These are phyloP conservation scores for Bathynomus jamesi DNA, from an alignment of 1,140 invertebrate genomes.

Conservation along the genomic window DNA sequence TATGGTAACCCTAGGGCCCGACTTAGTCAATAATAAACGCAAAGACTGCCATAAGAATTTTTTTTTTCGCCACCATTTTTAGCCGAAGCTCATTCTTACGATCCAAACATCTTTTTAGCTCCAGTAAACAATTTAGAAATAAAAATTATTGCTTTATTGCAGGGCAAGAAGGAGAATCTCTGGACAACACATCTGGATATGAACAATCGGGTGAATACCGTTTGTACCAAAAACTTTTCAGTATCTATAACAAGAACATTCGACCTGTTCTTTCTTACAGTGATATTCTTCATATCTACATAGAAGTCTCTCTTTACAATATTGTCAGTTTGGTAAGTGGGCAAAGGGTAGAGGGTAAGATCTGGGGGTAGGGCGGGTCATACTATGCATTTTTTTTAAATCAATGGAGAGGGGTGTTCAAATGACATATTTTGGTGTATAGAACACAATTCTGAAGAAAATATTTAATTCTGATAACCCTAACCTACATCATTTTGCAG, in stretches of 20 bases:
- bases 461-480: background rate
- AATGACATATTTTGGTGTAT: background rate
- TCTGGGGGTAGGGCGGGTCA: no score
- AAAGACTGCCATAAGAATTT: no score
- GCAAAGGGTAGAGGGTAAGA: no score
- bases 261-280: constrained; percentile 17
- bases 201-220: constrained; percentile 19
- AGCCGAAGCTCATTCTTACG: no score
- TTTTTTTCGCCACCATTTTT: no score
- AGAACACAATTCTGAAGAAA: background rate
- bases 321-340: constrained; percentile 25
- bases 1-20: no score
- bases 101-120: no score
- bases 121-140: no score
- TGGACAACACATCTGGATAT: background rate
- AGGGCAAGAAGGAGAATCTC: no score
- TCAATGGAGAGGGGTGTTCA: background rate
- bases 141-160: no score
- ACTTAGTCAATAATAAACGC: no score
- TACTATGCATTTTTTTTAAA: background rate
- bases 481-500: no score
- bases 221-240: constrained; percentile 31
- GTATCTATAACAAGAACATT: constrained; percentile 26
- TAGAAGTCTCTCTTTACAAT: constrained; percentile 33
- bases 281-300: constrained; percentile 22